Evolutionary conservation across 1,140 invertebrate species (phyloP).

Genomic region (Coelopa frigida): DNA sequence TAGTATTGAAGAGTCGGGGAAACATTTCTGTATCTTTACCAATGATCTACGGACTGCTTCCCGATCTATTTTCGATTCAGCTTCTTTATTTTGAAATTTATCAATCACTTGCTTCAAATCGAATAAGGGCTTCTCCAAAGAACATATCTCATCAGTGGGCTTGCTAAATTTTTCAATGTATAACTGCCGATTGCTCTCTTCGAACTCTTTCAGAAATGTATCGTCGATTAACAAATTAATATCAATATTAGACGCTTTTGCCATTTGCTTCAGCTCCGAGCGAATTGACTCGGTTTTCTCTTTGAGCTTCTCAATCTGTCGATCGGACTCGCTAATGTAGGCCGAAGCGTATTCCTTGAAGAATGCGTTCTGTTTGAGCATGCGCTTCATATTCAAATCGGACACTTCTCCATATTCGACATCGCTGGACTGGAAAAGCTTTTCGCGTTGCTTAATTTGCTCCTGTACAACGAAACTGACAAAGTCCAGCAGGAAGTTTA

Average conservation of each 20-base stretch:
- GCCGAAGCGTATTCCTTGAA: conserved; percentile 29
- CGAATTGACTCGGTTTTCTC: conserved; percentile 8
- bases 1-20: background rate
- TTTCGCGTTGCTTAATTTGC: conserved; percentile 27
- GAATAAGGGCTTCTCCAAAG: conserved; percentile 17
- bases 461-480: conserved; percentile 31
- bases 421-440: conserved; percentile 13
- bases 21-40: conserved; percentile 3
- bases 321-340: conserved; percentile 22
- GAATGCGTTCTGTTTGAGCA: conserved; percentile 20
- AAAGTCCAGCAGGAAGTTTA: conserved; percentile 33
- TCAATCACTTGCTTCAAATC: conserved; percentile 27
- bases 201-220: conserved; percentile 22
- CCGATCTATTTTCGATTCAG: conserved; percentile 12
- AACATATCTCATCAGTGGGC: background rate
- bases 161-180: conserved; percentile 12
- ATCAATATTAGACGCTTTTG: conserved; percentile 14
- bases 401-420: background rate
- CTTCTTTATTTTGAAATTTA: conserved; percentile 22
- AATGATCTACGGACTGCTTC: conserved; percentile 3
- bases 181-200: conserved; percentile 16
- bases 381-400: conserved; percentile 15
- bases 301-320: conserved; percentile 9
- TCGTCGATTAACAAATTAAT: conserved; percentile 15
- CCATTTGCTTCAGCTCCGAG: conserved; percentile 11